Percentiles rank a stretch among this genome's conserved stretches.
phyloP scores from a whole-genome alignment of 2,113 vertebrate genomes.

The Heloderma charlesbogerti region DNA sequence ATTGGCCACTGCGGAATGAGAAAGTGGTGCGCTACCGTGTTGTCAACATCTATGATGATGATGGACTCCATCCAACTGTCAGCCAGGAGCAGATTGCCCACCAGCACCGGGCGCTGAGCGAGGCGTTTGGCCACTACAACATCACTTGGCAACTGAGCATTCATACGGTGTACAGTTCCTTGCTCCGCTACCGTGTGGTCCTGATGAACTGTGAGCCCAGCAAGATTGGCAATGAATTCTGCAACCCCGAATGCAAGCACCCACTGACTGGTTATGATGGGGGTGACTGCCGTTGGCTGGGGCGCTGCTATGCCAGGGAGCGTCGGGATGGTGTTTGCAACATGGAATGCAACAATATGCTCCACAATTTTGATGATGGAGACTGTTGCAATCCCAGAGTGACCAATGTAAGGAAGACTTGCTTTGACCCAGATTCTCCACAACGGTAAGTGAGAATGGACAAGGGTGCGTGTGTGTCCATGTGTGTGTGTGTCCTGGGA shows the following conservation, averaged over 20 bases:
- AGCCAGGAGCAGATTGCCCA: slow-evolving; percentile 82
- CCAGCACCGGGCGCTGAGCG: slow-evolving; percentile 84
- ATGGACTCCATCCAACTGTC: slow-evolving; percentile 84
- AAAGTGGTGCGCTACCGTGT: slow-evolving; percentile 89
- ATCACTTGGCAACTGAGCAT: slow-evolving; percentile 89
- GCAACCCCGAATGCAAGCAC: slow-evolving; percentile 93
- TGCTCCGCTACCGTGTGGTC: slow-evolving; percentile 82
- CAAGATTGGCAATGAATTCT: slow-evolving; percentile 94
- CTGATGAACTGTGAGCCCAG: slow-evolving; percentile 93
- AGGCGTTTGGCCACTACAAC: slow-evolving; percentile 91
- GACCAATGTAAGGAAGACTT: slow-evolving; percentile 87
- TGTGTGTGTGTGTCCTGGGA: too few species aligned
- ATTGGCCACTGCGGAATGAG: slow-evolving; percentile 84
- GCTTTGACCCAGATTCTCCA: slow-evolving; percentile 94
- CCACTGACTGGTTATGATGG: slow-evolving; percentile 92
- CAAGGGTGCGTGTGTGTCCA: neutral
- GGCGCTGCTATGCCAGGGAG: slow-evolving; percentile 92
- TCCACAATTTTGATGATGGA: slow-evolving; percentile 94
- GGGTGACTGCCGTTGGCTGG: slow-evolving; percentile 88
- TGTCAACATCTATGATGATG: slow-evolving; percentile 85
- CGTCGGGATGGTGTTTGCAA: slow-evolving; percentile 90
- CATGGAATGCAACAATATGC: slow-evolving; percentile 92
- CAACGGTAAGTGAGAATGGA: slow-evolving; percentile 80
- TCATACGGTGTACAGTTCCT: slow-evolving; percentile 84
- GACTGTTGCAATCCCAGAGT: slow-evolving; percentile 91